Percentiles rank a stretch among this genome's conserved stretches.
Evolutionary conservation across 2,888 invertebrate species (phyloP).

Genomic region (Lacanobia wlatinum): DNA sequence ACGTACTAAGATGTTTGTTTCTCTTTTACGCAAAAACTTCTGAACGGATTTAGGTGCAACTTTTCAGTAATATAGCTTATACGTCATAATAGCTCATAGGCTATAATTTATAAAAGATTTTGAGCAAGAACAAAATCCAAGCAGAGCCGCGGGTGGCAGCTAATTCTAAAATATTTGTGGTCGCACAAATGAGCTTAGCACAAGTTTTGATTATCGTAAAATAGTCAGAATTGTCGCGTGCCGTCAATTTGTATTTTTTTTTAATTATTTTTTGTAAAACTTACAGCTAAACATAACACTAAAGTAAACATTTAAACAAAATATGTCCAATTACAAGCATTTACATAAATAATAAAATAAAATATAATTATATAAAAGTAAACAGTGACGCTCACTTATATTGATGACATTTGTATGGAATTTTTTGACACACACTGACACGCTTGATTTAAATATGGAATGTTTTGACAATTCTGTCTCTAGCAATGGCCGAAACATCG

Average conservation of each 20-base stretch:
- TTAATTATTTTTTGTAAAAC: no score
- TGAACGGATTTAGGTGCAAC: neutral
- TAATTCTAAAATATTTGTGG: neutral
- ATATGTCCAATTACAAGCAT: no score
- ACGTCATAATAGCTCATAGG: neutral
- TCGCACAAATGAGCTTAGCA: neutral
- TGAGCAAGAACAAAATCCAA: neutral
- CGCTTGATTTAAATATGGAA: neutral
- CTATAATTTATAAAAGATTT: no score
- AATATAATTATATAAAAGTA: no score
- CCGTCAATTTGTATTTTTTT: no score
- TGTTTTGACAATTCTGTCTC: neutral
- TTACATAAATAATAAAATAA: no score
- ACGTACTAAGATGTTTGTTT: neutral
- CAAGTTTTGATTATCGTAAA: neutral
- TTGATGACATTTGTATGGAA: no score
- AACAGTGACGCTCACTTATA: no score
- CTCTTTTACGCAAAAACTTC: neutral
- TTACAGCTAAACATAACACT: no score
- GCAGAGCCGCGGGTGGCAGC: neutral
- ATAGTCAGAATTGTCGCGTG: no score
- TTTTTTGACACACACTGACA: neutral
- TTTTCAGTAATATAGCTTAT: neutral
- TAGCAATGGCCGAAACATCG: neutral
- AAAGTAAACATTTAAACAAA: no score